A percentile compares a stretch with the other conserved stretches of the same genome.
phyloP scores from a whole-genome alignment of 2,888 invertebrate genomes.

The Eretmocerus hayati region DNA sequence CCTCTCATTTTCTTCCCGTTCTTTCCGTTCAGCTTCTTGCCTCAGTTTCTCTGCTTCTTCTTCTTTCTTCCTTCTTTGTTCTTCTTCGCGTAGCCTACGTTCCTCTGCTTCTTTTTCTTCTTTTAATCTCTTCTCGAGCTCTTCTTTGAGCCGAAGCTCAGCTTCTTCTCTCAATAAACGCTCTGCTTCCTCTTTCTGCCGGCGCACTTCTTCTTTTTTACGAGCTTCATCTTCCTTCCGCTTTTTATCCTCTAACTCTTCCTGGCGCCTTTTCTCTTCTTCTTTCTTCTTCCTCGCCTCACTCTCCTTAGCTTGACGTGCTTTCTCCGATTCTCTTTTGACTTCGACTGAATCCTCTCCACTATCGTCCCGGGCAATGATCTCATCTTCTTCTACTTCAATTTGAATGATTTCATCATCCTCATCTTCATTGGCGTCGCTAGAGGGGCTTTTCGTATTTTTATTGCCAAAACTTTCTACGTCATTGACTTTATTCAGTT shows the following conservation, averaged over 20 bases:
- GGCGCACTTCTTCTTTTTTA: constrained; percentile 2
- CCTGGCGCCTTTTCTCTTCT: constrained; percentile 16
- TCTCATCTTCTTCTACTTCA: constrained; percentile 27
- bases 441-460: background rate
- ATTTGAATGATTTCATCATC: constrained; percentile 25
- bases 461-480: too few relatives aligned
- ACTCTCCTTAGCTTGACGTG: constrained; percentile 24
- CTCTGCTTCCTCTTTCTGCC: constrained; percentile 4
- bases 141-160: constrained; percentile 1
- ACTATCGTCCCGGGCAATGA: constrained; percentile 31
- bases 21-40: background rate
- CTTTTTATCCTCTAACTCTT: constrained; percentile 6
- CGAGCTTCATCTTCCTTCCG: constrained; percentile 2
- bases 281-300: constrained; percentile 25
- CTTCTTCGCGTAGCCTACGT: constrained; percentile 1
- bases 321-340: background rate
- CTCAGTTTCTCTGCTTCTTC: background rate
- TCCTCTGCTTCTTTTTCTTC: constrained; percentile 6
- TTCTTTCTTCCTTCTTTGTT: background rate
- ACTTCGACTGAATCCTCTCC: constrained; percentile 8
- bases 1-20: background rate
- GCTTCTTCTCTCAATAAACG: background rate
- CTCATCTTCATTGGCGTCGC: constrained; percentile 13
- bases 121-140: background rate
- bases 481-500: background rate